Evolutionary conservation across 2,888 invertebrate species (phyloP), one percentile per base, ranked within the genome.

Genomic region (Helicoverpa assulta): DNA sequence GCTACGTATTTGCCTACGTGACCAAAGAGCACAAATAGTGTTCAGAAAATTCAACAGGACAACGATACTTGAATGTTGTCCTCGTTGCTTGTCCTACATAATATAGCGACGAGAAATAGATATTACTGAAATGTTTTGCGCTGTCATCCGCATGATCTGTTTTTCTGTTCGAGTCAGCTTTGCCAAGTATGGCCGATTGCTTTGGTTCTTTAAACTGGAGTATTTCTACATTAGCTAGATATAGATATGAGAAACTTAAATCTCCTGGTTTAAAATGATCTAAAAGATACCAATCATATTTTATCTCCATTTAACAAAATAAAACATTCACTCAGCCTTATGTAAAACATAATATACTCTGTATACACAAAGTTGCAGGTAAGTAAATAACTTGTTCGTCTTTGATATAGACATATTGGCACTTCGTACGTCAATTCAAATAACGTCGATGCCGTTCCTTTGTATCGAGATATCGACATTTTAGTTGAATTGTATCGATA

Each of bases 1-100:
- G 64, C 50, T 58, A 52, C 61, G 53, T 81, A 71, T 83, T 83
- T 83, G 85, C 68, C 65, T 85, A 85, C 83, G 83, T 83, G 83
- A 83, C 85, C 75, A 75, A 67, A 71, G 67, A 72, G 56, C 67
- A 64, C 75, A 76, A 82, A 79, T 63, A 73, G 74, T 70, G 84
- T 58, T 70, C 57, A 71, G 64, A 82, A 73, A 73, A 75, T 67
- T 81, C 75, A 69, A 63, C 69, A 62, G 65, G 68, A 69, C 70
- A 77, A 26, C n/a, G 81, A 78, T 81, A 81, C 75, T 73, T 71
- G 61, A 53, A 65, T 65, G 63, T 68, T 64, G 62, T 60, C 62
- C 19, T 5, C 74, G 47, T 57, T 51, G 37, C 47, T 19, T 56
- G 55, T 26, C 18, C 59, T 78, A 67, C 54, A 61, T 78, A 47